Base-by-base conservation (phyloP, 2,888 invertebrate genomes). In the Drosophila cognata region DNA sequence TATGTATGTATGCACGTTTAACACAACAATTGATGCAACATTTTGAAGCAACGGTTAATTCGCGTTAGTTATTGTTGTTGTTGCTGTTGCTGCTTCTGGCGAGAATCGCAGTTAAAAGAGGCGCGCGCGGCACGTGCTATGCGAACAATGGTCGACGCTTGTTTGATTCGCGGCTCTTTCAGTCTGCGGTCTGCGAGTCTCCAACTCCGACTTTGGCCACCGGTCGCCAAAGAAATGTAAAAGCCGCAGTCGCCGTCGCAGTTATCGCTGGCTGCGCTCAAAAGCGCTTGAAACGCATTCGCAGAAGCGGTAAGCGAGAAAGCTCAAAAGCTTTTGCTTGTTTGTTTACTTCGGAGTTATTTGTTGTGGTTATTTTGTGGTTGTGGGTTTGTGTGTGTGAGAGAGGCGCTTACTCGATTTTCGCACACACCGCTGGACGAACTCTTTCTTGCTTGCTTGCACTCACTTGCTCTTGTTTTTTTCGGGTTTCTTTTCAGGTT, bases 141-240 rank as follows among this genome's bases (percentile, higher is more conserved):
- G 89, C 90, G 88, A 92, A 92, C 93, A 92, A 92, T 92, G 91
- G 91, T 91, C 92, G 89, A 81, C 81, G 81, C 88, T 81, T 89
- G 84, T 92, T 92, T 92, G 91, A 92, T 84, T 73, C 76, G 65
- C 78, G 74, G 48, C 48, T 73, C 55, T 64, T 69, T 57, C 35
- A 58, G 72, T 63, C 65, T 64, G 59, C 65, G 51, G 67, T 65
- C 66, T 57, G 33, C 51, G 63, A 78, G 79, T 68, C 59, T 64
- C 50, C 31, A 63, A 64, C 64, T 43, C 53, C 38, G 53, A 65
- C 56, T 61, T 68, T 53, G 80, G 68, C 71, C 74, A 81, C 72
- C 77, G 86, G 82, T 77, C 82, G 79, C 59, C 74, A 74, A 85
- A 84, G 86, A 85, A 88, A 88, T 82, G 88, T 77, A 78, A 78